These are phyloP conservation scores for Choristoneura fumiferana DNA, from an alignment of 1,140 invertebrate genomes.

Conservation along the genomic window DNA sequence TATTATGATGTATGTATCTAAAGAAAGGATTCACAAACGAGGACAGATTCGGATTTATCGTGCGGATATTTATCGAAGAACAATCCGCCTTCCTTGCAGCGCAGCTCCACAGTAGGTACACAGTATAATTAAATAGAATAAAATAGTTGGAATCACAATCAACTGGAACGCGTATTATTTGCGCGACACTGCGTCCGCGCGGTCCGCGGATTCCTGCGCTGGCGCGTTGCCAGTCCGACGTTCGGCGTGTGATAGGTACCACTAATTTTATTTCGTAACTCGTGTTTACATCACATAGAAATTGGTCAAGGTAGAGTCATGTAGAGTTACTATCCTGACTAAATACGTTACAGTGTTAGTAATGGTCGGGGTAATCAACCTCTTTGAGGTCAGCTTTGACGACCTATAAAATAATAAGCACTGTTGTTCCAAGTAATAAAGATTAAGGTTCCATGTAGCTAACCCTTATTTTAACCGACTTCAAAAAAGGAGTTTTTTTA, in stretches of 20 bases:
- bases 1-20: no score
- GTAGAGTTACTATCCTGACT: constrained; percentile 1
- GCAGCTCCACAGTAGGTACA: no score
- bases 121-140: no score
- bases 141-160: constrained; percentile 18
- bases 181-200: constrained; percentile 55
- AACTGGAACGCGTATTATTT: constrained; percentile 44
- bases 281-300: constrained; percentile 63
- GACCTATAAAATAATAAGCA: no score
- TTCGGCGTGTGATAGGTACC: constrained; percentile 45
- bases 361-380: background rate
- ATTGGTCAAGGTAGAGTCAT: constrained; percentile 54
- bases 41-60: no score
- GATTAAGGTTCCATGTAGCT: background rate
- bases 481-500: no score
- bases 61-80: no score
- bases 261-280: constrained; percentile 68
- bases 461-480: no score
- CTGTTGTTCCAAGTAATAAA: background rate
- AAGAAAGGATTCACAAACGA: no score
- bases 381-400: constrained; percentile 5
- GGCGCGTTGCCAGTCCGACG: constrained; percentile 50
- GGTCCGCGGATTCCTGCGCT: constrained; percentile 45
- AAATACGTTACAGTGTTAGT: background rate
- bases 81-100: no score